phyloP scores from a whole-genome alignment of 2,113 vertebrate species.

The Sphaerodactylus townsendi region DNA sequence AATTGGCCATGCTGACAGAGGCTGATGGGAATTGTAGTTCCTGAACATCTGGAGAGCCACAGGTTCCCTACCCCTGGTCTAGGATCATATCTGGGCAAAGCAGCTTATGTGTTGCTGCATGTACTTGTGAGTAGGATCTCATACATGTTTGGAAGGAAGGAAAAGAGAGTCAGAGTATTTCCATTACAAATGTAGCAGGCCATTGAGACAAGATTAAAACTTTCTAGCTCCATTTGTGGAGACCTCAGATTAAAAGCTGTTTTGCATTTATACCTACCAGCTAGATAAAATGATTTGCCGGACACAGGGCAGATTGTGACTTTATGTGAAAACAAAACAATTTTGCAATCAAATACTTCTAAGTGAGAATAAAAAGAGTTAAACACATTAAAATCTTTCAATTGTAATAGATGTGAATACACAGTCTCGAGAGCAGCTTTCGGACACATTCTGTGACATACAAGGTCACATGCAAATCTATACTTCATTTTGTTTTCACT shows the following conservation, averaged over 20 bases:
- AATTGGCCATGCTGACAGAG: too few relatives aligned
- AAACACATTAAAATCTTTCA: background rate
- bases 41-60: too few relatives aligned
- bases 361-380: background rate
- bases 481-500: constrained; percentile 20
- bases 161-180: background rate
- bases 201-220: background rate
- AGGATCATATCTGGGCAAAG: too few relatives aligned
- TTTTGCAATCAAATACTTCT: background rate
- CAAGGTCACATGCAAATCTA: constrained; percentile 23
- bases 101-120: too few relatives aligned
- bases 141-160: background rate
- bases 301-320: background rate
- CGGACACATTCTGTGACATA: background rate
- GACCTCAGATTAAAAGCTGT: background rate
- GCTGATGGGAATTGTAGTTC: too few relatives aligned
- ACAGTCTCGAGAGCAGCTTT: background rate
- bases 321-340: background rate
- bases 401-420: constrained; percentile 7
- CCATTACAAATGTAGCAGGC: background rate
- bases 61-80: too few relatives aligned
- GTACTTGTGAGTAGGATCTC: background rate
- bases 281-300: background rate
- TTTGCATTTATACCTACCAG: background rate
- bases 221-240: background rate